These are phyloP conservation scores for Heliconius congener DNA, from an alignment of 1,140 invertebrate species.

Conservation along the genomic window DNA sequence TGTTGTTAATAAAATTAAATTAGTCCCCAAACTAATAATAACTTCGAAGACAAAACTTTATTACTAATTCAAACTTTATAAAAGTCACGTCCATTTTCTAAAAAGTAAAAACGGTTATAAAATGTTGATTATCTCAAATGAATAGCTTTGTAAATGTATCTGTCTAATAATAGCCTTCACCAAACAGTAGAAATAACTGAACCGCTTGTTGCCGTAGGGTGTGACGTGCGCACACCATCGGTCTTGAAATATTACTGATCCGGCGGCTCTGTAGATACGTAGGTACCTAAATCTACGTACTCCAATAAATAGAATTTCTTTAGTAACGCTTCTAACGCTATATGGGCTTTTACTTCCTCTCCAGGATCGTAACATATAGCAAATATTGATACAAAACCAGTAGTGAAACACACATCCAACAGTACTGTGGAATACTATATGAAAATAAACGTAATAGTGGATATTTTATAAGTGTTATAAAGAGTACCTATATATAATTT, in stretches of 20 bases:
- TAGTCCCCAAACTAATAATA: neutral
- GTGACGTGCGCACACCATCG: constrained; percentile 49
- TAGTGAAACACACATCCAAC: constrained; percentile 39
- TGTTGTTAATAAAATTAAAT: neutral
- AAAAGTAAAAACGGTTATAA: neutral
- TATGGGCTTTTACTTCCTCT: constrained; percentile 46
- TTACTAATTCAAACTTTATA: neutral
- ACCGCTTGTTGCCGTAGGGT: constrained; percentile 18
- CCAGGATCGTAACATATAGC: neutral
- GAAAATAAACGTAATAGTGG: neutral
- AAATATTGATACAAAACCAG: constrained; percentile 23
- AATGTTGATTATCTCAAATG: neutral
- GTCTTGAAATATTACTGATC: constrained; percentile 65
- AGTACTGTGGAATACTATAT: neutral
- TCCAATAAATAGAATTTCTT: constrained; percentile 32
- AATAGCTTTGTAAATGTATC: constrained; percentile 4
- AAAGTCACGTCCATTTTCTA: neutral
- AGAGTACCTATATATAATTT: neutral
- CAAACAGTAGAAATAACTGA: constrained; percentile 24
- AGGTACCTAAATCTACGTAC: constrained; percentile 37
- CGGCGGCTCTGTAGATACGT: constrained; percentile 41
- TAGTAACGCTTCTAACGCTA: constrained; percentile 31
- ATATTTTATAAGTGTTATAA: neutral
- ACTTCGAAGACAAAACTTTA: neutral
- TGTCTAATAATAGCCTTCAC: constrained; percentile 21